Percentiles rank a stretch among this genome's conserved stretches.
Conservation (phyloP, 2,797 vertebrate genomes). For the Argentina silus region DNA sequence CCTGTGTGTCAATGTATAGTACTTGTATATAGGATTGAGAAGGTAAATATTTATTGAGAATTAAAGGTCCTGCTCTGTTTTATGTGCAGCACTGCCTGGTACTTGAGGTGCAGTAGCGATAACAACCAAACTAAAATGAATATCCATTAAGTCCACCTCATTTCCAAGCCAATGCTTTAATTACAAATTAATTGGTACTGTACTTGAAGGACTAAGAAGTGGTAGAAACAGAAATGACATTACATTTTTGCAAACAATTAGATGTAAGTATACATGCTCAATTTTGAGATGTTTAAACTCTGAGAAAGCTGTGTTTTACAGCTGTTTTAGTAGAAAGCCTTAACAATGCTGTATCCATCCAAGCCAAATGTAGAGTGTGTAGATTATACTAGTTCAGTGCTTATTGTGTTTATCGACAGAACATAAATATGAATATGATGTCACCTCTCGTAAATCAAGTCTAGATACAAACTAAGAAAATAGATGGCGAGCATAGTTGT, state of each 20-base stretch:
- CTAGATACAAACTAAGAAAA: slow-evolving; percentile 24
- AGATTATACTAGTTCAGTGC: slow-evolving; percentile 24
- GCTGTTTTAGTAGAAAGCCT: slow-evolving; percentile 59
- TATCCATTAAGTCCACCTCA: slow-evolving; percentile 10
- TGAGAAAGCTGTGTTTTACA: slow-evolving; percentile 71
- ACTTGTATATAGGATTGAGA: slow-evolving; percentile 91
- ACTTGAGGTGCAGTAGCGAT: slow-evolving; percentile 50
- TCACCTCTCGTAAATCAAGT: slow-evolving; percentile 26
- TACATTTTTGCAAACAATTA: slow-evolving; percentile 70
- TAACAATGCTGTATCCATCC: slow-evolving; percentile 45
- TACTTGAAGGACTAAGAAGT: slow-evolving; percentile 21
- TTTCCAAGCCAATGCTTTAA: slow-evolving; percentile 37
- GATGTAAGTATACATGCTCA: slow-evolving; percentile 38
- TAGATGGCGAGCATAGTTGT: slow-evolving; percentile 6
- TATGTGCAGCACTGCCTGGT: slow-evolving; percentile 71
- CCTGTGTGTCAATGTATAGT: slow-evolving; percentile 83
- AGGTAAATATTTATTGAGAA: slow-evolving; percentile 93
- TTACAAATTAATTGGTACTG: slow-evolving; percentile 35
- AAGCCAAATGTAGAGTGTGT: slow-evolving; percentile 51
- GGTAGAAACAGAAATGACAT: slow-evolving; percentile 51
- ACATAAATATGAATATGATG: slow-evolving; percentile 39
- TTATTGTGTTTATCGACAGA: slow-evolving; percentile 57
- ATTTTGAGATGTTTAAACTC: slow-evolving; percentile 58
- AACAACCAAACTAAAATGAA: slow-evolving; percentile 43
- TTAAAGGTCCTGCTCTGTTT: slow-evolving; percentile 77